Conservation (phyloP, 2,888 invertebrate species). For the Lathronympha strigana region DNA sequence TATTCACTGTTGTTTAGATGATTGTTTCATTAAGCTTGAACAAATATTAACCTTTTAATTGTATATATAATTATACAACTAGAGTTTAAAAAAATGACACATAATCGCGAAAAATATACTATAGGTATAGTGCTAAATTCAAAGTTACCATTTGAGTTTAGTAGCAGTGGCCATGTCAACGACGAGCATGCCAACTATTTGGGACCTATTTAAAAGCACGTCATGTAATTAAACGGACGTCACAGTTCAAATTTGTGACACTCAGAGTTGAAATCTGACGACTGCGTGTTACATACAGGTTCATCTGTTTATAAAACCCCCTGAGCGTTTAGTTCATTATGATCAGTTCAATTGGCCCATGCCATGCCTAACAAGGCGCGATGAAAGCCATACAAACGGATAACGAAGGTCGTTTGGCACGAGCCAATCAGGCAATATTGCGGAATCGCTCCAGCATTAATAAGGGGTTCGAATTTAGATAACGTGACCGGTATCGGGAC, state of each 20-base stretch:
- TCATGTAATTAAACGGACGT: too few species aligned
- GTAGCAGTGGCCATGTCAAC: too few species aligned
- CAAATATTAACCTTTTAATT: neutral
- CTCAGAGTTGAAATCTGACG: neutral
- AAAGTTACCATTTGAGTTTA: too few species aligned
- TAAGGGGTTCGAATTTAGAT: neutral
- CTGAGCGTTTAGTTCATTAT: neutral
- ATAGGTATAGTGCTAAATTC: too few species aligned
- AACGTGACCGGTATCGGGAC: neutral
- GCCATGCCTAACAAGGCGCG: neutral
- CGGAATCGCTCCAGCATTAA: neutral
- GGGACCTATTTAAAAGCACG: too few species aligned
- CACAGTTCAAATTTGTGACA: too few species aligned
- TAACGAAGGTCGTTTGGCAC: conserved; percentile 5
- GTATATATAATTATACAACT: neutral
- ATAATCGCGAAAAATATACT: too few species aligned
- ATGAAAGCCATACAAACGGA: neutral
- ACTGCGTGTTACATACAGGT: neutral
- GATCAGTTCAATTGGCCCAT: neutral
- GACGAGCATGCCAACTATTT: too few species aligned
- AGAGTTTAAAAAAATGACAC: too few species aligned
- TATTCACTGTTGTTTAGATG: neutral
- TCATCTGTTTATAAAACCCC: neutral
- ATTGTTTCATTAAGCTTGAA: neutral
- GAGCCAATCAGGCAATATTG: conserved; percentile 4